Conservation (phyloP, 1,140 invertebrate species). For the Heliconius nattereri region DNA sequence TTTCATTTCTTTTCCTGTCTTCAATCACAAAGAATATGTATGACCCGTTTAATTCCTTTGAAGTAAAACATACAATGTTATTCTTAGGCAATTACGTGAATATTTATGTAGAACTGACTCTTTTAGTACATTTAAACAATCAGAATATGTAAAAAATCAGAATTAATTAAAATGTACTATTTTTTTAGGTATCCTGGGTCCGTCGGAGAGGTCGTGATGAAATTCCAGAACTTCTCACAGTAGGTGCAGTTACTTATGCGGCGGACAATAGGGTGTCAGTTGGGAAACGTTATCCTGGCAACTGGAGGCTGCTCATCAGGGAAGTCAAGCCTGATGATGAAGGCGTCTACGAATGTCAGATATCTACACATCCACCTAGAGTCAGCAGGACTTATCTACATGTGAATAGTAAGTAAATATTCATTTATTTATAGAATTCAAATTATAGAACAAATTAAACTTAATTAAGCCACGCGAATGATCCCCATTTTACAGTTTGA, state of each 20-base stretch:
- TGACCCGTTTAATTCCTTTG: background rate
- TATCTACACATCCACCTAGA: constrained; percentile 88
- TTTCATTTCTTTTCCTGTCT: constrained; percentile 1
- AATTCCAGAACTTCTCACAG: constrained; percentile 85
- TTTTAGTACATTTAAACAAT: too few relatives aligned
- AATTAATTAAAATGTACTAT: background rate
- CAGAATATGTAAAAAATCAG: too few relatives aligned
- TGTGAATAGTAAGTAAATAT: constrained; percentile 84
- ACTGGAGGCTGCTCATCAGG: constrained; percentile 88
- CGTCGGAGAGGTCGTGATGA: constrained; percentile 84
- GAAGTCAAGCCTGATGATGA: constrained; percentile 87
- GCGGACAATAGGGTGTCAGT: constrained; percentile 88
- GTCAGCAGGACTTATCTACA: constrained; percentile 87
- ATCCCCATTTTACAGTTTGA: too few relatives aligned
- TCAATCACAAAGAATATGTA: background rate
- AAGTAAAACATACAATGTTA: too few relatives aligned
- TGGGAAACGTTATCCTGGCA: constrained; percentile 88
- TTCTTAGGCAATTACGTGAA: background rate
- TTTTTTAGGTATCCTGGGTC: constrained; percentile 86
- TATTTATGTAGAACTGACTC: too few relatives aligned
- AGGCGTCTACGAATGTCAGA: constrained; percentile 89
- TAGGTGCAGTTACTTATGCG: constrained; percentile 86
- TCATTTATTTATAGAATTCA: too few relatives aligned
- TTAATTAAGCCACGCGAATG: too few relatives aligned
- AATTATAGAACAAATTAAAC: too few relatives aligned